Conservation (phyloP, 2,797 vertebrate species). For the Knipowitschia caucasica region DNA sequence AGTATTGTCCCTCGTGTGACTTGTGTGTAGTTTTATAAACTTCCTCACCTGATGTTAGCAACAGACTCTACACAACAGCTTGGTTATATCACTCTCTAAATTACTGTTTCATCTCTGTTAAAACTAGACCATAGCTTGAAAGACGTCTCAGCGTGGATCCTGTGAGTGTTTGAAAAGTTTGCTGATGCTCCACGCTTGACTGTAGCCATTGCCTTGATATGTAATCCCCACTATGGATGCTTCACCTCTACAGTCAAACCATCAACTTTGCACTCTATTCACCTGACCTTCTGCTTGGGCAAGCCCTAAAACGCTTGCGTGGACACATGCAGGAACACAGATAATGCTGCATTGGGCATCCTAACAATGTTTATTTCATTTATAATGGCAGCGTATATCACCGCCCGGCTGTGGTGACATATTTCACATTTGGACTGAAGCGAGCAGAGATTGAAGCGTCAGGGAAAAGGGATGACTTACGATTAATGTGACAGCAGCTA, state of each 20-base stretch:
- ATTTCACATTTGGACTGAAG: conserved; percentile 53
- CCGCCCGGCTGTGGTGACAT: conserved; percentile 56
- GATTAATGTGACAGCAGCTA: conserved; percentile 57
- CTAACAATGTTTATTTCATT: conserved; percentile 71
- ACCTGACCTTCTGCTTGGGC: conserved; percentile 42
- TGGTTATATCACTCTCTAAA: no score
- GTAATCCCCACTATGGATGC: conserved; percentile 24
- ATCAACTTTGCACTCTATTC: conserved; percentile 35
- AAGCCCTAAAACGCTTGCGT: conserved; percentile 3
- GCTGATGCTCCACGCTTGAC: conserved; percentile 6
- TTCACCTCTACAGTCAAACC: conserved; percentile 38
- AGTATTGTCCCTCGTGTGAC: no score
- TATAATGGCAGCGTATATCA: conserved; percentile 71
- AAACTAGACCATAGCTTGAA: no score
- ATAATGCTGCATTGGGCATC: conserved; percentile 50
- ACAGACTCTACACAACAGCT: no score
- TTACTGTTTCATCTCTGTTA: no score
- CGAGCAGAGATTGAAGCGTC: conserved; percentile 57
- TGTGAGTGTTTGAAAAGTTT: no score
- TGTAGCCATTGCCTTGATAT: conserved; percentile 9
- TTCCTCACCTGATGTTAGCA: no score
- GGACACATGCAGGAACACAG: conserved; percentile 27
- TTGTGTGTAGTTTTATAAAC: no score
- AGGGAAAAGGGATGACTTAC: conserved; percentile 55
- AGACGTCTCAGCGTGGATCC: no score